Conservation (phyloP, 2,888 invertebrate species). For the Heteropelma amictum region DNA sequence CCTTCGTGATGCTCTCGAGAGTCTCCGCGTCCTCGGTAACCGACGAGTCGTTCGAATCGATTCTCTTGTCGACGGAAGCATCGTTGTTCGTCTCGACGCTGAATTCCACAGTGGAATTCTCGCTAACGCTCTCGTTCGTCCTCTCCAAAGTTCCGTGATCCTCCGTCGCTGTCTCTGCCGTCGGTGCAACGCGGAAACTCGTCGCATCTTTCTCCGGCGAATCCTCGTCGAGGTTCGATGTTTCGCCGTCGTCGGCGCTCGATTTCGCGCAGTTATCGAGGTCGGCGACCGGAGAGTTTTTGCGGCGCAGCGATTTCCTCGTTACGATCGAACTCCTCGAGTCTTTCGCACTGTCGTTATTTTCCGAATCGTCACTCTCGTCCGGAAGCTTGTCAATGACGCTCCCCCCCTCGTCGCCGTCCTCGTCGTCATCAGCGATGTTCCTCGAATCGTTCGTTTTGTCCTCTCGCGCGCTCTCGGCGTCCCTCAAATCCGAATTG, state of each 20-base stretch:
- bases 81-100: background rate
- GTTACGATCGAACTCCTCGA: slow-evolving; percentile 41
- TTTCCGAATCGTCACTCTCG: background rate
- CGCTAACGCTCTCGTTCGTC: slow-evolving; percentile 19
- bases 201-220: slow-evolving; percentile 6
- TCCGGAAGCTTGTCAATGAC: slow-evolving; percentile 3
- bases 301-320: slow-evolving; percentile 45
- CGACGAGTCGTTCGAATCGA: slow-evolving; percentile 34
- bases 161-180: slow-evolving; percentile 20
- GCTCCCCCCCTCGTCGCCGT: slow-evolving; percentile 31
- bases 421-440: slow-evolving; percentile 4
- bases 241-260: slow-evolving; percentile 13
- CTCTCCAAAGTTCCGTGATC: background rate
- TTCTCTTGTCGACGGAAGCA: slow-evolving; percentile 12
- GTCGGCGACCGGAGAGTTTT: slow-evolving; percentile 32
- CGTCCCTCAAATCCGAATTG: slow-evolving; percentile 13
- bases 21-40: slow-evolving; percentile 68
- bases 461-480: background rate
- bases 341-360: slow-evolving; percentile 6
- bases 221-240: background rate
- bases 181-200: slow-evolving; percentile 21
- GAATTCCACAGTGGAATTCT: background rate
- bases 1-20: slow-evolving; percentile 72
- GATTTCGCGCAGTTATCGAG: slow-evolving; percentile 24
- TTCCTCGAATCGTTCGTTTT: slow-evolving; percentile 20